Evolutionary conservation across 2,888 invertebrate genomes (phyloP), one percentile per base, ranked within the genome.

Genomic region (Bombyx huttoni): DNA sequence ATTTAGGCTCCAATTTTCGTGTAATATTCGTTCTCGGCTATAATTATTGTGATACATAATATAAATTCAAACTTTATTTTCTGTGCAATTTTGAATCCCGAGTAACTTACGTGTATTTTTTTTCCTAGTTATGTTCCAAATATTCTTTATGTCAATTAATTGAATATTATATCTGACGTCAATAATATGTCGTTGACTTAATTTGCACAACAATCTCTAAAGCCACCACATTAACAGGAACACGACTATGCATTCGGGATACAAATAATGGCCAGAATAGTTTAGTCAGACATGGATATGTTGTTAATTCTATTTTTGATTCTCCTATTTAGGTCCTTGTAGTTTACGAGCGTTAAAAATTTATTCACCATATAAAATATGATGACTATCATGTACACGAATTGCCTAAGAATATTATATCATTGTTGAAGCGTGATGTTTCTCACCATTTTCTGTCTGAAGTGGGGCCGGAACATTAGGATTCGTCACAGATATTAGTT

Each of bases 291-390:
- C 53, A 53, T 49, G 49, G 53, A 51, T 47, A 46, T 40, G 40
- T 46, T 51, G 49, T 56, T 51, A 52, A 54, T 56, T 62, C 51
- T 60, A 62, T 58, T 63, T 58, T 60, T 57, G 52, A 52, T 48
- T 50, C 47, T 49, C 50, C 53, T 54, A 58, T 61, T 57, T 52
- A 54, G 54, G 52, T 56, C 56, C 53, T 52, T 53, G 51, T 54
- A 47, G 33, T 61, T 59, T 54, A 60, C 52, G 56, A 54, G 49
- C 56, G 49, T 58, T 55, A 13, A 56, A 54, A 53, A 57, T 56
- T 63, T 57, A 58, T 57, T 54, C 46, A 46, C 49, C 45, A 14
- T 48, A 54, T 57, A 55, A 58, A 62, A 50, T 56, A 54, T 48
- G 48, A 55, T 50, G 49, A 48, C 47, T 24, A 47, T 50, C 51